Evolutionary conservation across 2,888 invertebrate species (phyloP), one percentile per base, ranked within the genome.

Genomic region (Drosophila prolongata): DNA sequence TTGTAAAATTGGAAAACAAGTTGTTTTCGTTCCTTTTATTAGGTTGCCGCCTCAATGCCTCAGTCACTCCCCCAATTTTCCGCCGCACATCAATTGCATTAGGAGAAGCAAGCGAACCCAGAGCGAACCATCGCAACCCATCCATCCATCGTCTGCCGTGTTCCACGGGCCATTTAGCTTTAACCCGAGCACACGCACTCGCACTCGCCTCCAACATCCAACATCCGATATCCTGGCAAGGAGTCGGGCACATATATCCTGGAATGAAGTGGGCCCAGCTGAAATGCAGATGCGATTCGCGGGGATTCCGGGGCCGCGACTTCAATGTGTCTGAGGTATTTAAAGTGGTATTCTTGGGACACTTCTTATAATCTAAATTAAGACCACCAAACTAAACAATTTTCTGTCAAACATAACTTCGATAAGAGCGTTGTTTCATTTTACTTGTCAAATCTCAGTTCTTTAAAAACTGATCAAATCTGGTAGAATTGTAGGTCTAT

Each of bases 1-100:
- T 91, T 91, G 91, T 88, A 87, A 90, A 91, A 92, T 90, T 90
- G 81, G 89, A 87, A 90, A 90, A 91, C 89, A 91, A 91, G 89
- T 90, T 91, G 90, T 91, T 90, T 89, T 87, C 85, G 88, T 87
- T 88, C 82, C 79, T 88, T 89, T 90, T 90, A 90, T 91, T 89
- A 84, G 84, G 79, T 86, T 86, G 85, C 85, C 85, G 85, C 89
- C 85, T 89, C 89, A 84, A 68, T 81, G 87, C 85, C 58, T 59
- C 58, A 59, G 71, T 49, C 49, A 49, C 49, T 49, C 49, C 49
- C 75, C 68, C 72, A 43, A 24, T 43, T 47, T 44, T 34, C 34
- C 52, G 37, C 73, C 74, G 80, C 78, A 90, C 85, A 90, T 90
- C 90, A 90, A 91, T 91, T 91, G 90, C 90, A 90, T 91, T 90